A percentile compares a stretch with the other conserved stretches of the same genome.
Evolutionary conservation across 2,797 vertebrate genomes (phyloP).

Genomic region (Adrianichthys oophorus): DNA sequence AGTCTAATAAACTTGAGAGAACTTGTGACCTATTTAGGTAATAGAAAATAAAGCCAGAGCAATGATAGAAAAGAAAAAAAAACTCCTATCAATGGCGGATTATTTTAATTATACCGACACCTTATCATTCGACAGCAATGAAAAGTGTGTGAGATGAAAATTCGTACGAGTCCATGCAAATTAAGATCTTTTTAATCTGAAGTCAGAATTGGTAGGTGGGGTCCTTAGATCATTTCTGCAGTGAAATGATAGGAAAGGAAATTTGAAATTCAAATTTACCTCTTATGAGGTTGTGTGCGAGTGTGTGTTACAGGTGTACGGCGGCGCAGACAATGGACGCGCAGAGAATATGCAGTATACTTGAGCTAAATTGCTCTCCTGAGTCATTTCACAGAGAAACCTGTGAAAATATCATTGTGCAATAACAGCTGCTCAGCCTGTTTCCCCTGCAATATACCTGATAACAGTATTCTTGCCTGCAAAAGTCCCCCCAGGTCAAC

Average conservation of each 20-base stretch:
- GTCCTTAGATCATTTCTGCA: conserved; percentile 58
- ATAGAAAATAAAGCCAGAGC: conserved; percentile 1
- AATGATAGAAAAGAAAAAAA: conserved; percentile 2
- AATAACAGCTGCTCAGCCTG: conserved; percentile 11
- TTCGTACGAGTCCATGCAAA: conserved; percentile 56
- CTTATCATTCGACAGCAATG: conserved; percentile 37
- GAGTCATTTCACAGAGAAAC: conserved; percentile 19
- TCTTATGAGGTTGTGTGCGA: conserved; percentile 44
- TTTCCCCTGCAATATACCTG: conserved; percentile 2
- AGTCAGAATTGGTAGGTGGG: conserved; percentile 59
- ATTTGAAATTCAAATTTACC: conserved; percentile 68
- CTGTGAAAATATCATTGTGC: conserved; percentile 21
- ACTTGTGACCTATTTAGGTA: not conserved
- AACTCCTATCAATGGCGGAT: conserved; percentile 21
- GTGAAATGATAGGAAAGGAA: conserved; percentile 50
- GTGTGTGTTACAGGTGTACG: conserved; percentile 33
- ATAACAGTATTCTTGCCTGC: conserved; percentile 17
- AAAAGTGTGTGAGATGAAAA: conserved; percentile 51
- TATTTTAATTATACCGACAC: conserved; percentile 53
- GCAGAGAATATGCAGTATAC: conserved; percentile 33
- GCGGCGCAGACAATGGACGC: conserved; percentile 27
- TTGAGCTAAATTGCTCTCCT: conserved; percentile 49
- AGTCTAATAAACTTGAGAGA: not conserved
- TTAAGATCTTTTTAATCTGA: conserved; percentile 68
- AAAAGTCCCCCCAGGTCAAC: conserved; percentile 49